Conservation (phyloP, 2,113 vertebrate species). For the Ardeotis arabs region DNA sequence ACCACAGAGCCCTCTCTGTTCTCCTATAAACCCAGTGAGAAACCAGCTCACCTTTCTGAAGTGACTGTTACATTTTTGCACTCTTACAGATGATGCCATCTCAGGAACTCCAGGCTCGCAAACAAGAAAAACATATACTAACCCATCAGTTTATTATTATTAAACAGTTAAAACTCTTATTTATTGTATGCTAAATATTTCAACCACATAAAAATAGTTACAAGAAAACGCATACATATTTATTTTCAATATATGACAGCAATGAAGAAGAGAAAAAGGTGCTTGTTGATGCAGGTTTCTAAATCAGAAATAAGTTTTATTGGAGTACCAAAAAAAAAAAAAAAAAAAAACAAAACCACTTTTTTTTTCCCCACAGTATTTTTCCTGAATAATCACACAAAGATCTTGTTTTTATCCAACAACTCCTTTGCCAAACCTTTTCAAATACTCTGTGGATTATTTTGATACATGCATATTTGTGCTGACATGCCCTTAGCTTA, state of each 20-base stretch:
- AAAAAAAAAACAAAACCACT: not conserved
- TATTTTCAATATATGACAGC: not conserved
- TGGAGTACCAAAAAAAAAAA: not conserved
- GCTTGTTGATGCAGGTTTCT: not conserved
- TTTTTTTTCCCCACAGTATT: fast-evolving
- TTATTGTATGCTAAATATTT: not conserved
- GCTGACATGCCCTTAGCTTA: not conserved
- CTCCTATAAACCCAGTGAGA: not conserved
- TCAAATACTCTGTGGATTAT: not conserved
- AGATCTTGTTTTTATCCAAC: not conserved
- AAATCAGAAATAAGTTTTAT: not conserved
- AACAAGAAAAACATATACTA: not conserved
- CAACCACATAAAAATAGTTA: not conserved
- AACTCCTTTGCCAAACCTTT: not conserved
- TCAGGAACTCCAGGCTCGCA: not conserved
- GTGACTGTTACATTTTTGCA: not conserved
- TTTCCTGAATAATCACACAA: not conserved
- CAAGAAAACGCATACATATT: not conserved
- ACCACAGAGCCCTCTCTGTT: not conserved
- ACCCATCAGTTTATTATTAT: not conserved
- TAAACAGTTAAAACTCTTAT: not conserved
- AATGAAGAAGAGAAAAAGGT: not conserved
- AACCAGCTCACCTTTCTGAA: not conserved
- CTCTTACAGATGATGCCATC: not conserved
- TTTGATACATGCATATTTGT: not conserved